Evolutionary conservation across 2,888 invertebrate species (phyloP), one percentile per base, ranked within the genome.

Genomic region (Agrotis puta): DNA sequence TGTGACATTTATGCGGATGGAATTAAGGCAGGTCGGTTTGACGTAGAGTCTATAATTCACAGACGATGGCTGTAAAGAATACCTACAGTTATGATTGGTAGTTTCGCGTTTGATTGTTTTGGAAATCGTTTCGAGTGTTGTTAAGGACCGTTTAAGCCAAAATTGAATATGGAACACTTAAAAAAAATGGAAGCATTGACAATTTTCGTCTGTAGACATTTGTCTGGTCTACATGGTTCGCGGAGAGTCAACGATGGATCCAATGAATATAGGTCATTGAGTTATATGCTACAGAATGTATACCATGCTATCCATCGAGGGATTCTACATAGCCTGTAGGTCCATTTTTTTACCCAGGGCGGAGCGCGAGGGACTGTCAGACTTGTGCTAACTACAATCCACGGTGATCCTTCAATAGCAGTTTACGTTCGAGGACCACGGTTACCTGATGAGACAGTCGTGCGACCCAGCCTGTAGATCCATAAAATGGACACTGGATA

Each of bases 1-100:
- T 88, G 86, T 86, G 86, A 89, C 88, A 88, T 82, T 85, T 81
- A 78, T 71, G 71, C 73, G 70, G 77, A 70, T 82, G 58, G 81
- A 79, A 80, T 87, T 88, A 88, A 85, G 76, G 83, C 71, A 81
- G 78, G 77, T 77, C 83, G 81, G 75, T 62, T 64, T 64, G 14
- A 51, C n/a, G 53, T 11, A 16, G 33, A 33, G 47, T 53, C 62
- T 67, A 62, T 73, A 54, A 70, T 70, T 80, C 45, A 57, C 67
- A 56, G 68, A 64, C 53, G 27, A 74, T 70, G 11, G 48, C 65
- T 45, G 56, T 48, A 65, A 71, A 79, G n/a, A 71, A 75, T 66
- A 22, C n/a, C 3, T 48, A 76, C 65, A 43, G 80, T 63, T 75
- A 56, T 64, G 18, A 50, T 54, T 48, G 9, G 16, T 43, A 6